phyloP scores from a whole-genome alignment of 2,888 invertebrate species.

The Himalopsyche anomala region DNA sequence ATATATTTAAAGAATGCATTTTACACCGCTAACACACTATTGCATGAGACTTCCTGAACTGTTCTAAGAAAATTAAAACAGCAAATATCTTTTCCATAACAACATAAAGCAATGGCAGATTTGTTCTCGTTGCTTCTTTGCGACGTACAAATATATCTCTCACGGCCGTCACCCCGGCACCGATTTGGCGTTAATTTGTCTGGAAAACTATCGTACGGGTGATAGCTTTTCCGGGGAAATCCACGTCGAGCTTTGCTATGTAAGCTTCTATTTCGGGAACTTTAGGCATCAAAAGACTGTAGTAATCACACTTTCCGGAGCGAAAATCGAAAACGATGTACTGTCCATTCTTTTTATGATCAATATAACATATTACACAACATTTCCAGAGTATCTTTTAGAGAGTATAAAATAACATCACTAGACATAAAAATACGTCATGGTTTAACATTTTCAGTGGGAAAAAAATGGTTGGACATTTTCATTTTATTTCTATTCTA shows the following conservation, averaged over 20 bases:
- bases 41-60: background rate
- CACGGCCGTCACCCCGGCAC: slow-evolving; percentile 61
- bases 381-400: background rate
- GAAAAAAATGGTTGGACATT: too few species aligned
- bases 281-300: slow-evolving; percentile 9
- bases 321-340: slow-evolving; percentile 8
- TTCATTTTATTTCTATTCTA: too few species aligned
- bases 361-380: background rate
- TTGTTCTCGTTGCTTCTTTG: slow-evolving; percentile 13
- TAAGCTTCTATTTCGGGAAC: slow-evolving; percentile 30
- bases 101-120: background rate
- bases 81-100: background rate
- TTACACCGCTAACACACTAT: background rate
- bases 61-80: background rate
- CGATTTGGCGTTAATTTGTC: slow-evolving; percentile 61
- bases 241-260: background rate
- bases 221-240: slow-evolving; percentile 1
- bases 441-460: too few species aligned
- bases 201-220: slow-evolving; percentile 58
- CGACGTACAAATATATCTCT: slow-evolving; percentile 60
- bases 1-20: too few species aligned
- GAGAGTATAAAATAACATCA: too few species aligned
- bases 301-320: slow-evolving; percentile 26
- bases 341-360: background rate
- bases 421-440: too few species aligned